These are phyloP conservation scores for Acrocephalus scirpaceus DNA, from an alignment of 2,797 vertebrate species.

Conservation along the genomic window DNA sequence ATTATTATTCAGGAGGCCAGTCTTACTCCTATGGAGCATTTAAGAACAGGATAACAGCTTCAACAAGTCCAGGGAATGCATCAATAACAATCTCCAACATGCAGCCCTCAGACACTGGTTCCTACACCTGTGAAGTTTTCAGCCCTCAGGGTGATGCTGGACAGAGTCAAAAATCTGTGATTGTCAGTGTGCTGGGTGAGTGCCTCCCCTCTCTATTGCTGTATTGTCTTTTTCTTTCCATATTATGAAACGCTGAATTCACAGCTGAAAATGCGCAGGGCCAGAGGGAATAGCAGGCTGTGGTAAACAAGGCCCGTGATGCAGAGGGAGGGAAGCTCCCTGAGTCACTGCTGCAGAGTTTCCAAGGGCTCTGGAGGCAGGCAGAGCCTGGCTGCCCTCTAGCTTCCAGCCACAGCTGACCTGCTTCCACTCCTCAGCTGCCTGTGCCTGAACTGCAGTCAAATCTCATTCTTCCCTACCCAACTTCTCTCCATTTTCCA, in stretches of 20 bases:
- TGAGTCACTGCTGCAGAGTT: not conserved
- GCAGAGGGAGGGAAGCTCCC: not conserved
- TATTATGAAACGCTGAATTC: not conserved
- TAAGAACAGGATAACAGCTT: slow-evolving; percentile 72
- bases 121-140: slow-evolving; percentile 85
- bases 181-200: slow-evolving; percentile 81
- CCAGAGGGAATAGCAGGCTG: not conserved
- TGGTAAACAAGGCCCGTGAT: not conserved
- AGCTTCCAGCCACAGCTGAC: slow-evolving; percentile 9
- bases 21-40: slow-evolving; percentile 62
- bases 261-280: fast-evolving
- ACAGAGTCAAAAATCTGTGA: slow-evolving; percentile 72
- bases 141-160: slow-evolving; percentile 77
- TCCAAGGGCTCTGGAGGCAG: not conserved
- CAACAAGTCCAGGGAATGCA: slow-evolving; percentile 77
- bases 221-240: not conserved
- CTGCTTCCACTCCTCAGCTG: not conserved
- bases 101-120: slow-evolving; percentile 81
- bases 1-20: slow-evolving; percentile 69
- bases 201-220: not conserved
- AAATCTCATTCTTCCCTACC: not conserved
- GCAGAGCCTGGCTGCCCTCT: slow-evolving; percentile 36
- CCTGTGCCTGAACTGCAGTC: not conserved
- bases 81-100: slow-evolving; percentile 84
- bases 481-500: not conserved